phyloP scores from a whole-genome alignment of 2,113 vertebrate genomes.

The Corythornis madagascariensis region DNA sequence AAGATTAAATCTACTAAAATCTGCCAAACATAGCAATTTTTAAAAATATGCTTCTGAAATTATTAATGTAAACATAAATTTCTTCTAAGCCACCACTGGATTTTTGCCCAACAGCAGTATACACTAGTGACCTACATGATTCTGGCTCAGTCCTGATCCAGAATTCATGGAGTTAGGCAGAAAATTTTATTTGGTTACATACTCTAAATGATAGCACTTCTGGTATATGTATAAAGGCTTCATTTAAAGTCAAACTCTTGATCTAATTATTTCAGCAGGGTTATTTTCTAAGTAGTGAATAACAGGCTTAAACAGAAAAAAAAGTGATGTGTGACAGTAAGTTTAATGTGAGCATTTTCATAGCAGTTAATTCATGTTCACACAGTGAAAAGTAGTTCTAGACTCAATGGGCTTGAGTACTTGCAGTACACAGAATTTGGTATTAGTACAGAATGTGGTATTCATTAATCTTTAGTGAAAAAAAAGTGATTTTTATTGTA shows the following conservation, averaged over 20 bases:
- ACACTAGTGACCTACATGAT: neutral
- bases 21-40: accelerated
- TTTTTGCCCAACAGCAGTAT: neutral
- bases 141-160: neutral
- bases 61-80: neutral
- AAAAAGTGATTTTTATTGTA: neutral
- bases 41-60: neutral
- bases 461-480: neutral
- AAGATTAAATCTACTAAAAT: neutral
- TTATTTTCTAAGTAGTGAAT: neutral
- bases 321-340: neutral
- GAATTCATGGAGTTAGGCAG: neutral
- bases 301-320: neutral
- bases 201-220: neutral
- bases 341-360: neutral
- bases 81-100: neutral
- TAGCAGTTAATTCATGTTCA: neutral
- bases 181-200: neutral
- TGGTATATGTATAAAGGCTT: neutral
- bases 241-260: neutral
- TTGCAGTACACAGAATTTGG: neutral
- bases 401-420: neutral
- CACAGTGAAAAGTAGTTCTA: neutral
- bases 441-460: neutral
- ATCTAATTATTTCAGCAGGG: neutral